A percentile compares a stretch with the other conserved stretches of the same genome.
Conservation (phyloP, 2,113 vertebrate genomes). For the Pundamilia nyererei region DNA sequence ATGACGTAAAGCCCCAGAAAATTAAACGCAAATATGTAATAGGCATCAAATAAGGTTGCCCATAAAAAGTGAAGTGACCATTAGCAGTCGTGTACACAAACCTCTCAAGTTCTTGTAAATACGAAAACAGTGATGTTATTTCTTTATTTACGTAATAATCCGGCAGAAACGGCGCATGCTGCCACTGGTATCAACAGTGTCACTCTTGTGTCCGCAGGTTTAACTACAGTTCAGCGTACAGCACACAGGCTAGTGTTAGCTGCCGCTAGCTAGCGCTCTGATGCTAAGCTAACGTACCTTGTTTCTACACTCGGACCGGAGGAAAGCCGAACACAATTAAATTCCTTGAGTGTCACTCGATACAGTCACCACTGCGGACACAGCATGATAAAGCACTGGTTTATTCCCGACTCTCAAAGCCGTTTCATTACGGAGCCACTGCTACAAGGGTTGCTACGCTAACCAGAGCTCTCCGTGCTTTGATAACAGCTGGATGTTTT, state of each 20-base stretch:
- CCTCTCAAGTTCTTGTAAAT: neutral
- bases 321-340: slow-evolving; percentile 42
- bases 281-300: slow-evolving; percentile 61
- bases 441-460: neutral
- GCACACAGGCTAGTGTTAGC: neutral
- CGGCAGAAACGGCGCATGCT: neutral
- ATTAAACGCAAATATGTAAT: neutral
- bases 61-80: neutral
- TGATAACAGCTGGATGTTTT: slow-evolving; percentile 49
- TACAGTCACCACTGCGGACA: slow-evolving; percentile 39
- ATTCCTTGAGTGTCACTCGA: neutral
- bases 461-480: neutral
- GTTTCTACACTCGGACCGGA: slow-evolving; percentile 52
- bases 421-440: slow-evolving; percentile 24
- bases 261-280: neutral
- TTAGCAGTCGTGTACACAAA: neutral
- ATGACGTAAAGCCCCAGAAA: neutral
- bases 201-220: neutral
- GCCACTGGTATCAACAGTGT: neutral
- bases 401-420: neutral
- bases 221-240: neutral
- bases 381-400: slow-evolving; percentile 29
- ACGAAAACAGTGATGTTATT: neutral
- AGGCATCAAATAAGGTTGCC: neutral
- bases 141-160: neutral